Base-by-base conservation (phyloP, 2,888 invertebrate species). In the Parthenolecanium corni region DNA sequence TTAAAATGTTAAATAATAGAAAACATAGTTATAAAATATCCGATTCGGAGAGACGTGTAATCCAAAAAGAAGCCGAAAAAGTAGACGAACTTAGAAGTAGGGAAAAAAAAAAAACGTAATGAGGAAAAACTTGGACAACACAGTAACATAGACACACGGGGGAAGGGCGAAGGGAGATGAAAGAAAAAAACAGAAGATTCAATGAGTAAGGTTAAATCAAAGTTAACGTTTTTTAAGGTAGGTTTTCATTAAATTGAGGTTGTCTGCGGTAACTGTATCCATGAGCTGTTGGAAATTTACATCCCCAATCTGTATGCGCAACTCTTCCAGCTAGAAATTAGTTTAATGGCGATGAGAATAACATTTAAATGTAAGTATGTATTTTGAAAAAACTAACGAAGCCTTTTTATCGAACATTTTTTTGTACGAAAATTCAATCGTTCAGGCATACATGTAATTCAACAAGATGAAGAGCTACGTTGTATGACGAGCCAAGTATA, bases 301-400 rank as follows among this genome's bases (percentile, higher is more conserved):
- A n/a, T 79, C 77, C 1, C 91, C 91, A n/a, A 89, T 76, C 72
- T 85, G 82, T 65, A 78, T 78, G 70, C 84, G 83, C 65, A 92
- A 75, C 18, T 82, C 80, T 66, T 79, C 78, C 67, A 89, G 73
- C 83, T 89, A 77, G 23, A 76, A 76, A 67, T 68, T 63, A 40
- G 31, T 31, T 31, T 4, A 31, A 31, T n/a, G n/a, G 9, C 31
- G 31, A 31, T 31, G 31, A 31, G 31, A 31, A 31, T n/a, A n/a
- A n/a, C n/a, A n/a, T n/a, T n/a, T n/a, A n/a, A n/a, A n/a, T n/a
- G n/a, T n/a, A n/a, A n/a, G n/a, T n/a, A n/a, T n/a, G n/a, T n/a
- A n/a, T n/a, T 65, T 65, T 62, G 61, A 65, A 57, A 57, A 62
- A 64, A 64, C 9, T 63, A 51, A 62, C 58, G 42, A 36, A 6